phyloP scores from a whole-genome alignment of 2,888 invertebrate species.

The Ceriagrion tenellum region DNA sequence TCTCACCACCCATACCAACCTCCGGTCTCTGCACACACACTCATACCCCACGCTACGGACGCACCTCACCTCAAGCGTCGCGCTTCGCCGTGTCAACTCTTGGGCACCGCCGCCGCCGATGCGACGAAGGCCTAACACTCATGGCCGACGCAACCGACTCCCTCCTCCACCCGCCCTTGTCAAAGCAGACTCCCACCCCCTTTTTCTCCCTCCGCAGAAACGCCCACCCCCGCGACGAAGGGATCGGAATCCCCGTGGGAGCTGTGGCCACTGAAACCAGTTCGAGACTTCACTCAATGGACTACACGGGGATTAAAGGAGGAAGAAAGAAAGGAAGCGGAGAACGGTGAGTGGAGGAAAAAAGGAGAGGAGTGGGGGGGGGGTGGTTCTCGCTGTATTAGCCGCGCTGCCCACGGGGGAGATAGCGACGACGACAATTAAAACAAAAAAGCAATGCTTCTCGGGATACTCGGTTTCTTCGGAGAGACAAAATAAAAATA shows the following conservation, averaged over 20 bases:
- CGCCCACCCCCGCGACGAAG: background rate
- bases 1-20: background rate
- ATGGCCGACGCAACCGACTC: background rate
- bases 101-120: background rate
- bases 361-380: background rate
- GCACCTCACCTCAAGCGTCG: background rate
- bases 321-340: background rate
- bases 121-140: conserved; percentile 5
- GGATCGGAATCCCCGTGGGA: conserved; percentile 12
- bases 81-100: background rate
- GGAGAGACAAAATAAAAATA: background rate
- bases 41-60: background rate
- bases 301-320: conserved; percentile 16
- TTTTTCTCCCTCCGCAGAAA: background rate
- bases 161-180: background rate
- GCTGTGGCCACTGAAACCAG: conserved; percentile 14
- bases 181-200: background rate
- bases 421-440: background rate
- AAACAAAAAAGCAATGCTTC: background rate
- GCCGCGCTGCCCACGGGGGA: background rate
- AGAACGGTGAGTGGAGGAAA: no score
- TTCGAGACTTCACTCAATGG: conserved; percentile 19
- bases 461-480: conserved; percentile 4
- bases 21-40: background rate
- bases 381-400: background rate